These are phyloP conservation scores for Gobiocypris rarus DNA, from an alignment of 2,113 vertebrate species.

Conservation along the genomic window DNA sequence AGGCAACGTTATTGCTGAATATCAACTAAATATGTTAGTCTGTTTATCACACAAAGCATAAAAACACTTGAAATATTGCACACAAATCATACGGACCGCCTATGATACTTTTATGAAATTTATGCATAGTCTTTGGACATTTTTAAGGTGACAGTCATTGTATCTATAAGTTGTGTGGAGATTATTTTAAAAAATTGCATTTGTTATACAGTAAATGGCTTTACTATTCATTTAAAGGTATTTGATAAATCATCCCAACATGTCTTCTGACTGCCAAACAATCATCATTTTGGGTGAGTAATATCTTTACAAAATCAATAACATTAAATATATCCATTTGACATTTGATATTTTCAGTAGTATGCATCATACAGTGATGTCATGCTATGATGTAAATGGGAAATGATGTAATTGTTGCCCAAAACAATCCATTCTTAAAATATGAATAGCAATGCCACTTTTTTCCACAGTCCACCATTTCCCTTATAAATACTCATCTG, in stretches of 20 bases:
- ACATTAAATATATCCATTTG: background rate
- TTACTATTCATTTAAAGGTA: background rate
- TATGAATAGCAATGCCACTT: background rate
- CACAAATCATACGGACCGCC: background rate
- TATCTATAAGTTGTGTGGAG: background rate
- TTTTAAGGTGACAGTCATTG: background rate
- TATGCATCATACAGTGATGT: background rate
- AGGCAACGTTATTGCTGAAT: too few species aligned
- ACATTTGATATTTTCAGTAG: background rate
- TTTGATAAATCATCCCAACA: background rate
- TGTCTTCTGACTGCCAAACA: constrained; percentile 8
- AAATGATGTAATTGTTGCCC: background rate
- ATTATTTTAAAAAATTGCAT: background rate
- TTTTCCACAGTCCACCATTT: constrained; percentile 25
- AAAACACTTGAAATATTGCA: background rate
- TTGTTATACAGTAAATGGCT: background rate
- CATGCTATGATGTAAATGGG: background rate
- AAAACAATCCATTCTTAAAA: background rate
- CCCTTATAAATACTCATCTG: constrained; percentile 25
- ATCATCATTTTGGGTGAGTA: constrained; percentile 6
- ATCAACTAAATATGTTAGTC: background rate
- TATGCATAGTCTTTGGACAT: background rate
- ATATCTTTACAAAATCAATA: background rate
- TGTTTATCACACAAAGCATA: background rate
- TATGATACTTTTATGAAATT: background rate